These are phyloP conservation scores for Alethe castanea DNA, from an alignment of 2,113 vertebrate species.

Conservation along the genomic window DNA sequence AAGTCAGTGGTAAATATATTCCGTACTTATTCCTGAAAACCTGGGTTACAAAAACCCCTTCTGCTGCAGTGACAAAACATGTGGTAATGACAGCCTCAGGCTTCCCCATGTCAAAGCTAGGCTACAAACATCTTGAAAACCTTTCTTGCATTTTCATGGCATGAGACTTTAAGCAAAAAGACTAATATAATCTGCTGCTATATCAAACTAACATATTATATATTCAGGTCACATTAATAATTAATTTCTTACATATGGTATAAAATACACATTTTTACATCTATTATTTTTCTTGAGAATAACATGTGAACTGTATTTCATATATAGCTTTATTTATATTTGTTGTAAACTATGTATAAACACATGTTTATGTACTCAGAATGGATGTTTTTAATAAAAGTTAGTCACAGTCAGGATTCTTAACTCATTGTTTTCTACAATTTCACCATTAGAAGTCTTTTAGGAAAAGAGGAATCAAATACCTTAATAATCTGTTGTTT, in stretches of 20 bases:
- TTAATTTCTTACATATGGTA: not conserved
- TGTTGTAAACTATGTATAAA: not conserved
- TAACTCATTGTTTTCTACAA: conserved; percentile 9
- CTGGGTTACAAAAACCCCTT: not conserved
- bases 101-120: not conserved
- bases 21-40: not conserved
- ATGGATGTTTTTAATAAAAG: conserved; percentile 15
- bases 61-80: not conserved
- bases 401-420: not conserved
- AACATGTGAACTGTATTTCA: not conserved
- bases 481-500: not conserved
- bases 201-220: conserved; percentile 14
- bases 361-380: not conserved
- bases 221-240: conserved; percentile 51
- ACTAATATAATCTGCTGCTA: not conserved
- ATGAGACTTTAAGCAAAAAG: conserved; percentile 17
- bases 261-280: not conserved
- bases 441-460: not conserved
- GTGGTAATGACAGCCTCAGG: not conserved
- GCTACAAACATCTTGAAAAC: conserved; percentile 32
- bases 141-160: conserved; percentile 5
- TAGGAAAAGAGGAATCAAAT: not conserved
- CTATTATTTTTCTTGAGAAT: conserved; percentile 16
- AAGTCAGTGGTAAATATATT: not conserved
- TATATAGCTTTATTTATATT: not conserved